phyloP scores from a whole-genome alignment of 1,140 invertebrate genomes.

The Drosophila pachea region DNA sequence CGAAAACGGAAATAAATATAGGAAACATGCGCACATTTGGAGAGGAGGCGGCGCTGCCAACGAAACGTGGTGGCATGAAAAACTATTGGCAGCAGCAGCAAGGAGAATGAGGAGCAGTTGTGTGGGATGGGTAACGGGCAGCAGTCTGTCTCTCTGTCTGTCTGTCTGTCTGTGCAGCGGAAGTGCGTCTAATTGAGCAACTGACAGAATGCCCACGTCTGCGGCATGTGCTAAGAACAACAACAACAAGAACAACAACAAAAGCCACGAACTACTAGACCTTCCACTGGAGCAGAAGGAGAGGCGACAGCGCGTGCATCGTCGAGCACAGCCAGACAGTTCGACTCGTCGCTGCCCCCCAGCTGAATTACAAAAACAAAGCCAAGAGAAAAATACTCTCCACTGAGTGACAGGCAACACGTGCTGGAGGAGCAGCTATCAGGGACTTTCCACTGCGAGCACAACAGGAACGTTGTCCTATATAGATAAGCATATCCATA shows the following conservation, averaged over 20 bases:
- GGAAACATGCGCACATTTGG: constrained; percentile 39
- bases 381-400: not conserved
- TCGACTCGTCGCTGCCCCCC: constrained; percentile 9
- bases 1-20: constrained; percentile 74
- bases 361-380: constrained; percentile 15
- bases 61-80: constrained; percentile 1
- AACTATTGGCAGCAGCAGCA: not conserved
- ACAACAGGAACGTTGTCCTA: no score
- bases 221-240: constrained; percentile 38
- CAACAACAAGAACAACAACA: constrained; percentile 20
- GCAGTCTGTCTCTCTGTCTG: not conserved
- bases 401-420: constrained; percentile 25
- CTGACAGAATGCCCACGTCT: constrained; percentile 65
- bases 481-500: no score
- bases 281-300: not conserved
- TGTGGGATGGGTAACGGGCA: not conserved
- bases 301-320: constrained; percentile 25
- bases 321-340: constrained; percentile 26
- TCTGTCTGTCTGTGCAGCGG: constrained; percentile 38
- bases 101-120: not conserved
- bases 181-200: constrained; percentile 75
- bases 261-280: not conserved
- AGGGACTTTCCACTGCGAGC: no score
- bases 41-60: constrained; percentile 9
- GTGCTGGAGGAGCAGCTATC: constrained; percentile 6